Evolutionary conservation across 2,113 vertebrate genomes (phyloP).

Genomic region (Thymallus thymallus): DNA sequence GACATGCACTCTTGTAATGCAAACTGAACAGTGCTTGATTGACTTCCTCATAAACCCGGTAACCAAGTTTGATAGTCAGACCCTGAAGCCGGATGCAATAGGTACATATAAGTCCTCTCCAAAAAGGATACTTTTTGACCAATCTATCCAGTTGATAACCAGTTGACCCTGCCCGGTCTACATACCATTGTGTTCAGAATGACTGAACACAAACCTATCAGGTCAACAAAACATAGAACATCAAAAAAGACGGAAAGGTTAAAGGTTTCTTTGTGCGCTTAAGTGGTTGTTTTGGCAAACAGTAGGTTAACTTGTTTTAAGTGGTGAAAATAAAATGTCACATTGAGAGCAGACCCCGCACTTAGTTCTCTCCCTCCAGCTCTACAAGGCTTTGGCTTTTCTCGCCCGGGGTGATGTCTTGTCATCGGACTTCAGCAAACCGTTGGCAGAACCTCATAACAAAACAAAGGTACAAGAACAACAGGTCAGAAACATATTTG

Average conservation of each 20-base stretch:
- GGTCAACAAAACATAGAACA: slow-evolving; percentile 25
- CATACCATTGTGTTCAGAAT: too few species aligned
- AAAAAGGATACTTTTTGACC: slow-evolving; percentile 61
- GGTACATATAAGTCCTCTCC: slow-evolving; percentile 32
- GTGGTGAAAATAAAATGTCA: slow-evolving; percentile 51
- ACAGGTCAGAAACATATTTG: background rate
- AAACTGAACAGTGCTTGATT: slow-evolving; percentile 25
- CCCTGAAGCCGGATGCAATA: slow-evolving; percentile 12
- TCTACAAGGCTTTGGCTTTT: slow-evolving; percentile 78
- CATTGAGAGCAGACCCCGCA: slow-evolving; percentile 41
- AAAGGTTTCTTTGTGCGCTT: slow-evolving; percentile 60
- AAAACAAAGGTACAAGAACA: slow-evolving; percentile 17
- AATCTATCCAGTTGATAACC: slow-evolving; percentile 56
- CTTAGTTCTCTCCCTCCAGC: slow-evolving; percentile 14
- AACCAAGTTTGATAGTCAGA: slow-evolving; percentile 23
- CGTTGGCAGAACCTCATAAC: slow-evolving; percentile 72
- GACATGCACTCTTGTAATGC: slow-evolving; percentile 15
- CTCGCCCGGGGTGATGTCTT: slow-evolving; percentile 74
- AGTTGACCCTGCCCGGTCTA: slow-evolving; percentile 26
- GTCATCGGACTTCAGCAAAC: slow-evolving; percentile 74
- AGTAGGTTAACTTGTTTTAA: slow-evolving; percentile 46
- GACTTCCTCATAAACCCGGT: slow-evolving; percentile 20
- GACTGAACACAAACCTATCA: slow-evolving; percentile 40
- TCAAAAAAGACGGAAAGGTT: slow-evolving; percentile 33
- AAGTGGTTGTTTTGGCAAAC: slow-evolving; percentile 52